phyloP scores from a whole-genome alignment of 2,888 invertebrate genomes.

The Cheiracanthium punctorium region DNA sequence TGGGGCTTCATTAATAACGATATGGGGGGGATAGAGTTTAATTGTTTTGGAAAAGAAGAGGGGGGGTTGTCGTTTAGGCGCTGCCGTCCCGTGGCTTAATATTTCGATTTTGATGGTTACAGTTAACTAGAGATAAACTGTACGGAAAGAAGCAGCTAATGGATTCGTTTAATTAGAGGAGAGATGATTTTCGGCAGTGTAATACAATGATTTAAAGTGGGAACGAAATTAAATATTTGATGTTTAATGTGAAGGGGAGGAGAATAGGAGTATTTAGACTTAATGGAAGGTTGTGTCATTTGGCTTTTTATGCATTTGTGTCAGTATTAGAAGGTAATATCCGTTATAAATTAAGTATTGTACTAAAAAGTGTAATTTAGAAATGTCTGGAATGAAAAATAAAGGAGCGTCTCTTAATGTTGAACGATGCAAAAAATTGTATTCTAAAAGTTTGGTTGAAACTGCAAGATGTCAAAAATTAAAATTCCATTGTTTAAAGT shows the following conservation, averaged over 20 bases:
- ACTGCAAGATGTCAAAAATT: too few relatives aligned
- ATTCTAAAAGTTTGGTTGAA: too few relatives aligned
- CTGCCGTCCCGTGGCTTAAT: not conserved
- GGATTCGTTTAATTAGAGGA: not conserved
- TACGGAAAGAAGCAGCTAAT: not conserved
- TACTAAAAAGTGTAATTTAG: too few relatives aligned
- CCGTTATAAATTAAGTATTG: too few relatives aligned
- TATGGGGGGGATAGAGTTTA: slow-evolving; percentile 30
- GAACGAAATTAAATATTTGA: not conserved
- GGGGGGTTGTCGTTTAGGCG: not conserved
- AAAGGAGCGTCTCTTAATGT: too few relatives aligned
- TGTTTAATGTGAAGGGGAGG: not conserved
- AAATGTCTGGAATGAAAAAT: too few relatives aligned
- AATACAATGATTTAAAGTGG: slow-evolving; percentile 3
- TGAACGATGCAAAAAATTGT: too few relatives aligned
- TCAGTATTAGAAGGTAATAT: too few relatives aligned
- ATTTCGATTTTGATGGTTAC: slow-evolving; percentile 17
- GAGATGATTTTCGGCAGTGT: not conserved
- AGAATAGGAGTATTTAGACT: not conserved
- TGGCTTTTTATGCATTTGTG: not conserved
- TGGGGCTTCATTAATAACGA: slow-evolving; percentile 55
- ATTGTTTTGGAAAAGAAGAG: slow-evolving; percentile 43
- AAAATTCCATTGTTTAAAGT: too few relatives aligned
- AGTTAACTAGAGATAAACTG: not conserved
- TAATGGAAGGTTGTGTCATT: not conserved